A percentile compares a stretch with the other conserved stretches of the same genome.
Conservation (phyloP, 2,113 vertebrate genomes). For the Noturus placidus region DNA sequence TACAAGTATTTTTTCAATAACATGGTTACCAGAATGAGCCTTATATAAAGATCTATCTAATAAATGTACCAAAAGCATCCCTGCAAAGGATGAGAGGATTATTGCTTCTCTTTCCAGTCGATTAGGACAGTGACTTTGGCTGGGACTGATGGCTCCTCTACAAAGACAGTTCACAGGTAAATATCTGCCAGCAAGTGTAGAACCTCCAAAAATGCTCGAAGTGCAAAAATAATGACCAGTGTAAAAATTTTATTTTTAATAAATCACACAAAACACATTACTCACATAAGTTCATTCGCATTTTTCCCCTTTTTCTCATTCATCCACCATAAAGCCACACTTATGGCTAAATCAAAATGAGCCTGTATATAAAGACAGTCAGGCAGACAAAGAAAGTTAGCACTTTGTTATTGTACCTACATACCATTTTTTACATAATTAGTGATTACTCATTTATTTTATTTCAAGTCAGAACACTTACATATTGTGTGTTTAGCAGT, state of each 20-base stretch:
- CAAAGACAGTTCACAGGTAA: slow-evolving; percentile 19
- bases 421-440: not conserved
- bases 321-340: slow-evolving; percentile 77
- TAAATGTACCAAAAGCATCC: slow-evolving; percentile 78
- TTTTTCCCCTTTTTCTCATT: slow-evolving; percentile 62
- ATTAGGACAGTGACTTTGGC: slow-evolving; percentile 65
- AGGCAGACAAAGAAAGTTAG: not conserved
- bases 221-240: not conserved
- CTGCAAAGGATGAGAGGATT: slow-evolving; percentile 86
- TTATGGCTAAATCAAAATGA: slow-evolving; percentile 81
- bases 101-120: slow-evolving; percentile 79
- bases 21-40: not conserved
- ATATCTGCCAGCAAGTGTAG: slow-evolving; percentile 16
- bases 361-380: slow-evolving; percentile 66
- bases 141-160: slow-evolving; percentile 41
- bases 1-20: not conserved
- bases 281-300: slow-evolving; percentile 72
- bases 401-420: not conserved
- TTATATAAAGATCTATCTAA: not conserved
- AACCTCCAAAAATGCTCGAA: not conserved
- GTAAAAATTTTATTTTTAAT: not conserved
- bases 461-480: not conserved
- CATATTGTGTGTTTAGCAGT: not conserved
- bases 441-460: not conserved
- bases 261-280: slow-evolving; percentile 21